Evolutionary conservation across 2,888 invertebrate genomes (phyloP).

Genomic region (Heliconius cydno): DNA sequence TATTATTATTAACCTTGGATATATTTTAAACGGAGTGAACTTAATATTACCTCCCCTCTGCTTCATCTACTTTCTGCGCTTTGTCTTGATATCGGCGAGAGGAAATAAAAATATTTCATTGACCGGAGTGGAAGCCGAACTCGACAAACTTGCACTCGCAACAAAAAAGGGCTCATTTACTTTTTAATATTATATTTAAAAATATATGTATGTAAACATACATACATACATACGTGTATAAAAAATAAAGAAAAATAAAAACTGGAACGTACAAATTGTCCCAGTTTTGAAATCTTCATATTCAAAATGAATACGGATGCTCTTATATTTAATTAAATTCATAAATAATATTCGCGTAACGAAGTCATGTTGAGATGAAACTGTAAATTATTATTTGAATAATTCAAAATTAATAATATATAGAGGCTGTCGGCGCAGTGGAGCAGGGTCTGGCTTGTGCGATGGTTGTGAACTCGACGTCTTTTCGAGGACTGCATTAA

Average conservation of each 20-base stretch:
- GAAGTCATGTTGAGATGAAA: constrained; percentile 9
- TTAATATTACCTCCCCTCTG: background rate
- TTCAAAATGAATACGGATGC: constrained; percentile 21
- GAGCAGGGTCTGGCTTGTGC: too few relatives aligned
- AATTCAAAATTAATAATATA: background rate
- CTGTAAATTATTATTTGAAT: background rate
- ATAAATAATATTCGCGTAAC: constrained; percentile 14
- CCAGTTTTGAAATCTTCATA: constrained; percentile 12
- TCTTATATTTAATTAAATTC: constrained; percentile 23
- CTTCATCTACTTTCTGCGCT: background rate
- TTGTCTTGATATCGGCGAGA: background rate
- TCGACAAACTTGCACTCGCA: too few relatives aligned
- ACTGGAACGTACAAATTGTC: background rate
- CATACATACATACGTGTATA: background rate
- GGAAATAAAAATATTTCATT: too few relatives aligned
- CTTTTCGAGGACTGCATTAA: too few relatives aligned
- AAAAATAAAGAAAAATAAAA: background rate
- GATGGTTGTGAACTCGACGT: too few relatives aligned
- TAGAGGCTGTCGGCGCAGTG: background rate
- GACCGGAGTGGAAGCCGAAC: too few relatives aligned
- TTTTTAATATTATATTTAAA: background rate
- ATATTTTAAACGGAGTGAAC: background rate
- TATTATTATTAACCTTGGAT: too few relatives aligned
- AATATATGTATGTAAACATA: background rate
- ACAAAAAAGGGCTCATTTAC: background rate